Conservation (phyloP, 2,113 vertebrate genomes). For the Ciconia boyciana region DNA sequence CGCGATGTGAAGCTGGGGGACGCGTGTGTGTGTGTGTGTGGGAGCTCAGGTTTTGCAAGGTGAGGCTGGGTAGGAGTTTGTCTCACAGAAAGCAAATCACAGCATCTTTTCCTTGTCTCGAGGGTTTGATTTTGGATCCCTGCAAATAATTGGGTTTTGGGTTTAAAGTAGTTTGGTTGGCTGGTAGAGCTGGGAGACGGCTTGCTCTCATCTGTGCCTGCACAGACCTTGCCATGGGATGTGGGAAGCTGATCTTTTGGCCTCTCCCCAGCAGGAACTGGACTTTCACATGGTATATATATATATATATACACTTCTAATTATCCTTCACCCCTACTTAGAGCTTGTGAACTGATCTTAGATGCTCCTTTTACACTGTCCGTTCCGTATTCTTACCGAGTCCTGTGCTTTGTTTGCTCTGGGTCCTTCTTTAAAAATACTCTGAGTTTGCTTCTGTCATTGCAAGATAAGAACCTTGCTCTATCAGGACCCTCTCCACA, state of each 20-base stretch:
- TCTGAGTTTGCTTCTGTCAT: not conserved
- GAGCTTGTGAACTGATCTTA: not conserved
- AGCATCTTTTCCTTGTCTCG: not conserved
- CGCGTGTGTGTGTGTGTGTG: too few relatives aligned
- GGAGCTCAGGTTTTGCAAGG: not conserved
- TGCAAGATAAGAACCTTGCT: not conserved
- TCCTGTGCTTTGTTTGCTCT: not conserved
- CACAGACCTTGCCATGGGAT: not conserved
- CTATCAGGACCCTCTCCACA: not conserved
- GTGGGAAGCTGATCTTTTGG: not conserved
- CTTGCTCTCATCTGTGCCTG: not conserved
- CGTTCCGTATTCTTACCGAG: fast-evolving
- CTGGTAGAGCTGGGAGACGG: fast-evolving
- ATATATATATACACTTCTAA: not conserved
- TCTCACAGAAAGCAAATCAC: not conserved
- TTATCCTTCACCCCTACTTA: not conserved
- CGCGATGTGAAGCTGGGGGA: not conserved
- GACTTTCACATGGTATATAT: not conserved
- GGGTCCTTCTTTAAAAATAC: not conserved
- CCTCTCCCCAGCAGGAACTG: not conserved
- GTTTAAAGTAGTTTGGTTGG: not conserved
- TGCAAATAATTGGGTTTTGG: not conserved
- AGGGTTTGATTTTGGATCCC: constrained; percentile 8
- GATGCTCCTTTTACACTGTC: not conserved
- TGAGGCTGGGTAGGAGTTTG: not conserved